Evolutionary conservation across 2,797 vertebrate species (phyloP).

Genomic region (Buceros bicornis): DNA sequence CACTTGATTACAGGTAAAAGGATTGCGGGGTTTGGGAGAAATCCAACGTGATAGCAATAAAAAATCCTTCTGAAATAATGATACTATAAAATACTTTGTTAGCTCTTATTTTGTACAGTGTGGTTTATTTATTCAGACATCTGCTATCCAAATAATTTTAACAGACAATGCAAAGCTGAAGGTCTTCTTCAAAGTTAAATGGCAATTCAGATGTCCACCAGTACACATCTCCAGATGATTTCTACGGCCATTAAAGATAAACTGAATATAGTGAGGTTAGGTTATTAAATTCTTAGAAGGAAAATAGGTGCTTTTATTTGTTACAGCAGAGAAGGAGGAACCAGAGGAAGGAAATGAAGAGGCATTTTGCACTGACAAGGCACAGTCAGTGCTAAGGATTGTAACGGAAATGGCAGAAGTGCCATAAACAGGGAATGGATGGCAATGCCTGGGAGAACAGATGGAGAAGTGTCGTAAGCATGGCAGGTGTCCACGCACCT

Average conservation of each 20-base stretch:
- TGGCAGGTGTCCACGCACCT: neutral
- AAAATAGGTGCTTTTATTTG: neutral
- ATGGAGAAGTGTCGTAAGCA: neutral
- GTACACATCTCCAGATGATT: neutral
- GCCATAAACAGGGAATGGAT: neutral
- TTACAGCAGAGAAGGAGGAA: neutral
- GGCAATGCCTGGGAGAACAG: neutral
- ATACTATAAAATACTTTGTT: neutral
- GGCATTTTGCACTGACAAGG: neutral
- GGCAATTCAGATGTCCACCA: neutral
- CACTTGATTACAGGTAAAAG: neutral
- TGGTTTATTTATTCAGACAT: neutral
- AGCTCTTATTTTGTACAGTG: neutral
- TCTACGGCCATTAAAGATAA: neutral
- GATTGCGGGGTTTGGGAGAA: neutral
- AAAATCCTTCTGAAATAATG: neutral
- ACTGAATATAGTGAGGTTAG: neutral
- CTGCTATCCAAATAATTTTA: neutral
- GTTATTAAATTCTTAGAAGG: neutral
- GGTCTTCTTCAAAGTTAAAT: neutral
- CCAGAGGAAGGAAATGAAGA: neutral
- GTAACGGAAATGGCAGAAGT: neutral
- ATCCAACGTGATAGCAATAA: neutral
- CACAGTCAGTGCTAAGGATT: neutral
- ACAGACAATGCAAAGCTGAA: neutral